phyloP scores from a whole-genome alignment of 1,140 invertebrate species.

The Ceratitis capitata region DNA sequence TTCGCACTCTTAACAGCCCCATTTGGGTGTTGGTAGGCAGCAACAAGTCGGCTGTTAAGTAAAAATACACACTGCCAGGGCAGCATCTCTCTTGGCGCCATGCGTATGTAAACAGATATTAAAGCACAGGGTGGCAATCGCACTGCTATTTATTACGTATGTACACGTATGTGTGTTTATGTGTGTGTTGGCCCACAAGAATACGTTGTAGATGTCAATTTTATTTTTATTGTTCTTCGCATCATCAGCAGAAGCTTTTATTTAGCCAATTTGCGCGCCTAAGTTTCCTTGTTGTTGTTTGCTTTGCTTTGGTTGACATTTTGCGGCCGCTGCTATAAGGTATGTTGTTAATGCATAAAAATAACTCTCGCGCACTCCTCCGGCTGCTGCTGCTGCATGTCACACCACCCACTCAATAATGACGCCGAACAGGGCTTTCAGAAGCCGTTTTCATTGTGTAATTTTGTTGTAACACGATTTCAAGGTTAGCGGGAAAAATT shows the following conservation, averaged over 20 bases:
- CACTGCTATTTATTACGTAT: not conserved
- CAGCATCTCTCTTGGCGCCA: not conserved
- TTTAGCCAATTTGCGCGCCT: not conserved
- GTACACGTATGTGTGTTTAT: not conserved
- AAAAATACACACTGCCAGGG: not conserved
- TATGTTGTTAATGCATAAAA: not conserved
- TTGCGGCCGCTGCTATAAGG: not conserved
- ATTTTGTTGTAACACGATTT: not conserved
- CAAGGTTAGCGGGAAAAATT: not conserved
- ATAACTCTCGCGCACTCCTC: not conserved
- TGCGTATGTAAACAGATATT: not conserved
- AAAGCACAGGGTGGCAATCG: not conserved
- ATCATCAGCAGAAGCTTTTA: not conserved
- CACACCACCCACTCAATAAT: not conserved
- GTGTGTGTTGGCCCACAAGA: not conserved
- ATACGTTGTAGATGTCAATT: not conserved
- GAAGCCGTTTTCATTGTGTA: not conserved
- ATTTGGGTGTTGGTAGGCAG: not conserved
- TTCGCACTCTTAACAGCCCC: not conserved
- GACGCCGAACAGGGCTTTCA: not conserved
- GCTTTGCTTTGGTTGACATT: not conserved
- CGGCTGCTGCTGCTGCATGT: not conserved
- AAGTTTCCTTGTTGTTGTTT: not conserved
- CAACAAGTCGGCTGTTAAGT: conserved; percentile 23
- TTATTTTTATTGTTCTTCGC: not conserved